Base-by-base conservation (phyloP, 2,888 invertebrate genomes). In the Stratiomys singularior region DNA sequence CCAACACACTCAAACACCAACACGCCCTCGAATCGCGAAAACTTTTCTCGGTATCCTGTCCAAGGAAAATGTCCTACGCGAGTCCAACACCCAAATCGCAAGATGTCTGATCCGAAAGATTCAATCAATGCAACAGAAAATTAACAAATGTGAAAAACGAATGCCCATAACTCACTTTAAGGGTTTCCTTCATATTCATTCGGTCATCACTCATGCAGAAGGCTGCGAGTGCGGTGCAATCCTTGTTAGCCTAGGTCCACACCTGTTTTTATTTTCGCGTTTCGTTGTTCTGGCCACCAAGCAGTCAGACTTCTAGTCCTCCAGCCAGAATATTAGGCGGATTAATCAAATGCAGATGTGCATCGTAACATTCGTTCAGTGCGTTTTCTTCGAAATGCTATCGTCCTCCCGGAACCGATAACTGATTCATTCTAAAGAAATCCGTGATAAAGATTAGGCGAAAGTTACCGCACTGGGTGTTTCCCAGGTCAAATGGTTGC, bases 1-100 rank as follows among this genome's bases (percentile, higher is more conserved):
- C 74, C 58, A 74, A 74, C 60, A 74, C 74, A 74, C 25, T 7
- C 21, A 74, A 74, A 74, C 74, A 60, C 74, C n/a, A 58, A 74
- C 74, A 74, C 74, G 74, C 74, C 74, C 74, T 74, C 60, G 74
- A 74, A 37, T 23, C 37, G 44, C 74, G 47, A 69, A 47, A 69
- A 69, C 69, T 69, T 69, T 74, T 74, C 37, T 58, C 74, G 44
- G 52, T 60, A 15, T 56, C 52, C n/a, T 23, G 23, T 47, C 25
- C 44, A 74, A 74, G 37, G n/a, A 74, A 74, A 74, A 37, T 74
- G 23, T 74, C 44, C 60, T 74, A 44, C 58, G 44, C 37, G 37
- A 74, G 60, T 74, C 30, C 60, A 58, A 37, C 58, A 44, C 58
- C 58, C 60, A 60, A 58, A 25, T 64, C 64, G 30, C 9, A 37